Evolutionary conservation across 2,888 invertebrate species (phyloP).

Genomic region (Mesochorus sp.): DNA sequence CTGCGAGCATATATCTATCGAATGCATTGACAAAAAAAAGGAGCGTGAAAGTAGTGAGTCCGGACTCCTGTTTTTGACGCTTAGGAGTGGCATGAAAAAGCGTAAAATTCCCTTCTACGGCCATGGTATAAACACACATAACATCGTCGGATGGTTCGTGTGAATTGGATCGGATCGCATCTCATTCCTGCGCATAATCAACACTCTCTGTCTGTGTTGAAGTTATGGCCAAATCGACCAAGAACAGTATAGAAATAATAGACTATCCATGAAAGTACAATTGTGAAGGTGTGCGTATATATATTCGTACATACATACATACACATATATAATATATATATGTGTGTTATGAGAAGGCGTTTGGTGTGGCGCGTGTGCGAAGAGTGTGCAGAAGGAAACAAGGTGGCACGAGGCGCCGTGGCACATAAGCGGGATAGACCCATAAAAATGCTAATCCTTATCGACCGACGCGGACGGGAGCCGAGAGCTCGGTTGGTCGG

Average conservation of each 20-base stretch:
- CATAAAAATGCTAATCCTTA: constrained; percentile 82
- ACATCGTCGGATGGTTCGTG: constrained; percentile 9
- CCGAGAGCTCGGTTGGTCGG: constrained; percentile 58
- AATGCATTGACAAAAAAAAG: constrained; percentile 13
- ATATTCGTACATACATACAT: constrained; percentile 19
- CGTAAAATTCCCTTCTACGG: constrained; percentile 33
- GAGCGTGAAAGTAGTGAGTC: background rate
- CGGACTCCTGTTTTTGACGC: constrained; percentile 51
- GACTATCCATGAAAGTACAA: constrained; percentile 31
- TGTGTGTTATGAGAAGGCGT: constrained; percentile 57
- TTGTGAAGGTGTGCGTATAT: constrained; percentile 12
- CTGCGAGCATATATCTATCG: constrained; percentile 3
- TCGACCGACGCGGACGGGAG: constrained; percentile 77
- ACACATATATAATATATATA: constrained; percentile 8
- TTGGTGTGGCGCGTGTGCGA: constrained; percentile 70
- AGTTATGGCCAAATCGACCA: constrained; percentile 43
- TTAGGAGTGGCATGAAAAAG: constrained; percentile 53
- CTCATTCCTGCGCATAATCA: constrained; percentile 52
- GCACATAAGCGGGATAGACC: constrained; percentile 81
- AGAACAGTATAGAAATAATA: constrained; percentile 47
- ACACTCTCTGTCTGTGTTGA: constrained; percentile 26
- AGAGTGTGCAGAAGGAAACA: constrained; percentile 75
- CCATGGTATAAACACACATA: background rate
- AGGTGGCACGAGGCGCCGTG: constrained; percentile 77
- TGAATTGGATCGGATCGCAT: constrained; percentile 18